Evolutionary conservation across 2,888 invertebrate species (phyloP).

Genomic region (Catocala nupta): DNA sequence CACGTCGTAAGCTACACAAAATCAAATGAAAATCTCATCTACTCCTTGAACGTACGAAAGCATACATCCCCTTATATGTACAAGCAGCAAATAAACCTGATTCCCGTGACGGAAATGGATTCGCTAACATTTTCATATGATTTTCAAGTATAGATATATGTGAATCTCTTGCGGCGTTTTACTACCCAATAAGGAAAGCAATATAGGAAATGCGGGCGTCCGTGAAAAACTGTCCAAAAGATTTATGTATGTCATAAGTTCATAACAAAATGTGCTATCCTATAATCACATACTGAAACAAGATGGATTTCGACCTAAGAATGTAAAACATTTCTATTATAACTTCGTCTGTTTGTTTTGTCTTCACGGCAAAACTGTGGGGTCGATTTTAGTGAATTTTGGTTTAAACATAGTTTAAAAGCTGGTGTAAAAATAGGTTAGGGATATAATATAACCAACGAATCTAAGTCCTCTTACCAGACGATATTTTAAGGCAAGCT

Average conservation of each 20-base stretch:
- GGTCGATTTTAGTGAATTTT: no score
- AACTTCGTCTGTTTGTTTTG: no score
- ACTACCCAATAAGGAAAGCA: slow-evolving; percentile 16
- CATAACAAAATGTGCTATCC: background rate
- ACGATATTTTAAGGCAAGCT: no score
- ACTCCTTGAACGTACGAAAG: background rate
- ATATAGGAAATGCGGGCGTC: background rate
- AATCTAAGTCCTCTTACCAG: no score
- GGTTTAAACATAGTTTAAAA: no score
- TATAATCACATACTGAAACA: background rate
- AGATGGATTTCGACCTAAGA: background rate
- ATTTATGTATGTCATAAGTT: no score
- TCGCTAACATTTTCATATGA: background rate
- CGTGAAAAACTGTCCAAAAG: slow-evolving; percentile 10
- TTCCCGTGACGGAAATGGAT: slow-evolving; percentile 5
- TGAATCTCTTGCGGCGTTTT: slow-evolving; percentile 3
- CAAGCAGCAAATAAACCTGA: slow-evolving; percentile 1
- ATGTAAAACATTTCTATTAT: no score
- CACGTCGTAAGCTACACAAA: no score
- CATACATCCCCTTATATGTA: background rate
- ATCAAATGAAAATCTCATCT: background rate
- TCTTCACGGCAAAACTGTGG: no score
- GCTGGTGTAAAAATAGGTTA: no score
- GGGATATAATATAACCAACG: no score
- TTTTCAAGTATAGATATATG: background rate